A percentile compares a stretch with the other conserved stretches of the same genome.
Evolutionary conservation across 2,113 vertebrate species (phyloP).

Genomic region (Recurvirostra avosetta): DNA sequence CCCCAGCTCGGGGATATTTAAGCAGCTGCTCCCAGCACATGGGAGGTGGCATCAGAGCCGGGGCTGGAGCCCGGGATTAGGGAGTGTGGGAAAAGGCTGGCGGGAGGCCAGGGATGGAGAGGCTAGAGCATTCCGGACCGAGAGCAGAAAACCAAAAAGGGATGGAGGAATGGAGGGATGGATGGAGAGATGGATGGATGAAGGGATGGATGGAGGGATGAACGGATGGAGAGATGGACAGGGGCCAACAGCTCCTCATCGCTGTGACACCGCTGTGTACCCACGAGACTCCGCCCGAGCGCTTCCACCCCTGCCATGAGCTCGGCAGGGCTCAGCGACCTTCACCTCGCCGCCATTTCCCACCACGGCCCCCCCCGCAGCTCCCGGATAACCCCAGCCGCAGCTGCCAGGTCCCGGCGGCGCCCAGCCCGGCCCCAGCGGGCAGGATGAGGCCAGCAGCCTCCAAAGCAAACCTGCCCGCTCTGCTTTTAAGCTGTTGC

Average conservation of each 20-base stretch:
- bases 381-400: not conserved
- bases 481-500: not conserved
- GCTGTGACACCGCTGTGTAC: fast-evolving
- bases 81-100: conserved; percentile 48
- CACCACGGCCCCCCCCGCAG: not conserved
- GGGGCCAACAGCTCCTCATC: not conserved
- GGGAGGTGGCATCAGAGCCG: not conserved
- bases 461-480: not conserved
- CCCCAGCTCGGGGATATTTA: not conserved
- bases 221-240: not conserved
- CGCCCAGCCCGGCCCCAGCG: not conserved
- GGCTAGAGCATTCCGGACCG: not conserved
- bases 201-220: not conserved
- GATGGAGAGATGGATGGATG: not conserved
- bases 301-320: not conserved
- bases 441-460: not conserved
- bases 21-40: conserved; percentile 57
- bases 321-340: not conserved
- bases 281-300: fast-evolving
- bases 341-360: not conserved
- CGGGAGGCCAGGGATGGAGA: not conserved
- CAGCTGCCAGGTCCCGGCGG: not conserved
- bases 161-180: not conserved
- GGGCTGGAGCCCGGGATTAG: not conserved
- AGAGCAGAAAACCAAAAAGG: not conserved